phyloP scores from a whole-genome alignment of 2,888 invertebrate genomes.

The Lycaena phlaeas region DNA sequence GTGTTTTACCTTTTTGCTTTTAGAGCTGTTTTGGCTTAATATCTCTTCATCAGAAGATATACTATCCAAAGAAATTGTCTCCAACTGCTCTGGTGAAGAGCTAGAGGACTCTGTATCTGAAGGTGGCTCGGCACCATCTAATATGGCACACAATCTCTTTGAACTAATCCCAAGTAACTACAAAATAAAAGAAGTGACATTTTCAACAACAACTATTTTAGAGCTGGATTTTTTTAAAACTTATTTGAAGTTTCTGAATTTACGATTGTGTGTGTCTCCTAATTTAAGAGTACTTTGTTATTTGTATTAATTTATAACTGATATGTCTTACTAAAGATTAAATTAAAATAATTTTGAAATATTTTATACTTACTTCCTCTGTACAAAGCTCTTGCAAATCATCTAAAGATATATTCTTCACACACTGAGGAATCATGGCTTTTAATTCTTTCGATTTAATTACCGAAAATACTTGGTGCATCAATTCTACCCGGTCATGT shows the following conservation, averaged over 20 bases:
- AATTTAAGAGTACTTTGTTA: too few species aligned
- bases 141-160: conserved; percentile 70
- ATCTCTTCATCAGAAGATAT: conserved; percentile 72
- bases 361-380: conserved; percentile 71
- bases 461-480: conserved; percentile 73
- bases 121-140: conserved; percentile 61
- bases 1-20: conserved; percentile 39
- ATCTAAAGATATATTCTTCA: conserved; percentile 51
- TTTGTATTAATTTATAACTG: too few species aligned
- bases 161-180: conserved; percentile 74
- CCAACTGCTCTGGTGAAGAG: conserved; percentile 40
- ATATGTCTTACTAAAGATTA: too few species aligned
- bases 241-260: too few species aligned
- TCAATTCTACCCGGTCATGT: conserved; percentile 73
- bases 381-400: conserved; percentile 74
- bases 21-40: conserved; percentile 36
- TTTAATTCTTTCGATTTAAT: conserved; percentile 71
- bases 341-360: too few species aligned
- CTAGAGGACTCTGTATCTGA: conserved; percentile 63
- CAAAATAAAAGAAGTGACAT: conserved; percentile 6
- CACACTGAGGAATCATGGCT: conserved; percentile 69
- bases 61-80: conserved; percentile 75
- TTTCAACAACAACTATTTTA: background rate
- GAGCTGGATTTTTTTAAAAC: too few species aligned
- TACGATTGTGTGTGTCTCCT: too few species aligned